These are phyloP conservation scores for Xerus inauris DNA, from an alignment of 2,113 vertebrate species.

Conservation along the genomic window DNA sequence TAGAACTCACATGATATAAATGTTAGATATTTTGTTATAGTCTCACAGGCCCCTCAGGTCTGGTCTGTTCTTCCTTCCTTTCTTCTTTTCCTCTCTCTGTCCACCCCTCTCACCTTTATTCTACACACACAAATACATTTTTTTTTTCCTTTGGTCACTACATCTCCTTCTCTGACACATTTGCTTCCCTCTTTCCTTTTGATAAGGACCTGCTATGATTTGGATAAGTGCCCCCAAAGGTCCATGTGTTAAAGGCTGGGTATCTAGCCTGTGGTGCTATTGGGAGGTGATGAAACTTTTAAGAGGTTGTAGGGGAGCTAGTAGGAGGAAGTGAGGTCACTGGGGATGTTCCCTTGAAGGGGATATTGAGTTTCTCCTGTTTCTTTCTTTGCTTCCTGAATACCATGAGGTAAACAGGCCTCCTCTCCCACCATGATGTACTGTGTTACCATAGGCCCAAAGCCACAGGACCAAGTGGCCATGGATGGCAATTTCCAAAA, in stretches of 20 bases:
- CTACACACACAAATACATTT: not conserved
- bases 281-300: not conserved
- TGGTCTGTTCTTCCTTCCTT: not conserved
- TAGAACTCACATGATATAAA: not conserved
- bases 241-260: not conserved
- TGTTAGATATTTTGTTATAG: not conserved
- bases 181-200: not conserved
- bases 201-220: not conserved
- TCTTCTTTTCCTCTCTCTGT: fast-evolving
- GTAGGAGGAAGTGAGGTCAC: not conserved
- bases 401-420: not conserved
- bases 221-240: not conserved
- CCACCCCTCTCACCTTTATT: not conserved
- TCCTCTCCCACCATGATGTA: not conserved
- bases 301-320: not conserved
- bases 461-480: not conserved
- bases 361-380: not conserved
- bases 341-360: not conserved
- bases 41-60: not conserved
- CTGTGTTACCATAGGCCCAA: no score
- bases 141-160: not conserved
- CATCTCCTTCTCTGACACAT: not conserved
- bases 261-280: not conserved
- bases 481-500: not conserved
- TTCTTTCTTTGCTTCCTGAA: not conserved